Percentiles rank a stretch among this genome's conserved stretches.
Evolutionary conservation across 1,140 invertebrate species (phyloP).

Genomic region (Cyphomyrmex costatus): DNA sequence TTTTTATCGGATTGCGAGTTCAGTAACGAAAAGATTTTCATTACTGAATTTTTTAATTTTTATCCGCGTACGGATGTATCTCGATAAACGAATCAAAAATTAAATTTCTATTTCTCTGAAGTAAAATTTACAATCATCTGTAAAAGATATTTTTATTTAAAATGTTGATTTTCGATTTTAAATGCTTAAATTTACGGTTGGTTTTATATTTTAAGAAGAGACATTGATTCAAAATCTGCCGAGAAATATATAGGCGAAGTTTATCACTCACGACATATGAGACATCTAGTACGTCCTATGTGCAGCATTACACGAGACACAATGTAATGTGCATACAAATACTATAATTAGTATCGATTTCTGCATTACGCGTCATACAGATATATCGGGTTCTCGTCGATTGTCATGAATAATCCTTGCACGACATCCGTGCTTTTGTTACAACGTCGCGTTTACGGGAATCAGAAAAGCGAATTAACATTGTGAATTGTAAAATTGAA

Average conservation of each 20-base stretch:
- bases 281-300: constrained; percentile 24
- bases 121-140: not conserved
- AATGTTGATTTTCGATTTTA: not conserved
- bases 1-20: not conserved
- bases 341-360: constrained; percentile 56
- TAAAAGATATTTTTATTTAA: not conserved
- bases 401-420: constrained; percentile 43
- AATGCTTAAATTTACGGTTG: not conserved
- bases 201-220: not conserved
- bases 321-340: constrained; percentile 41
- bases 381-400: constrained; percentile 19
- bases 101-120: not conserved
- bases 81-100: not conserved
- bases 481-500: not conserved
- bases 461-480: constrained; percentile 20
- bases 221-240: not conserved
- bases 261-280: constrained; percentile 11
- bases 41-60: constrained; percentile 7
- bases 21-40: not conserved
- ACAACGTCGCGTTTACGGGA: constrained; percentile 23
- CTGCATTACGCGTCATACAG: constrained; percentile 34
- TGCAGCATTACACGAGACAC: not conserved
- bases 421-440: constrained; percentile 3
- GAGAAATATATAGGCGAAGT: not conserved
- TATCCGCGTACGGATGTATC: not conserved